A percentile compares a stretch with the other conserved stretches of the same genome.
Evolutionary conservation across 2,797 vertebrate species (phyloP).

Genomic region (Microctenopoma lineatum): DNA sequence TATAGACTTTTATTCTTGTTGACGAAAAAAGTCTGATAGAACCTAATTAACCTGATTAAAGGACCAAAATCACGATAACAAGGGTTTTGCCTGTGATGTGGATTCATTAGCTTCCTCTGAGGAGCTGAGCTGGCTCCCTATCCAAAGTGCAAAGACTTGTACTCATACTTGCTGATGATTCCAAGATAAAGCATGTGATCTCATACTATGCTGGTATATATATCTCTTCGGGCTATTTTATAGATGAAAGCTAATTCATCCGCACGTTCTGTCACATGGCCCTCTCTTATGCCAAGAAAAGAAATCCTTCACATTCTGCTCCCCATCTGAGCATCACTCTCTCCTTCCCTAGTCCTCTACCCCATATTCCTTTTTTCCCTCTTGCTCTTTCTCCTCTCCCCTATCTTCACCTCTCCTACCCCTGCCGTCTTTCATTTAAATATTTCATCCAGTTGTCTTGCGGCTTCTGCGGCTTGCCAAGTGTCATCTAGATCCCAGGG

Average conservation of each 20-base stretch:
- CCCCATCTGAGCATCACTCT: slow-evolving; percentile 41
- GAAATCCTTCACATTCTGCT: slow-evolving; percentile 52
- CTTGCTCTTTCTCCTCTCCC: background rate
- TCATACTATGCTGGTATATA: slow-evolving; percentile 35
- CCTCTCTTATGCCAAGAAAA: slow-evolving; percentile 45
- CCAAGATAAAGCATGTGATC: slow-evolving; percentile 46
- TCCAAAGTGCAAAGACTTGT: slow-evolving; percentile 16
- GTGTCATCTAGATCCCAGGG: slow-evolving; percentile 91
- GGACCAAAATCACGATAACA: background rate
- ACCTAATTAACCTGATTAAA: background rate
- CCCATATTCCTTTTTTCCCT: slow-evolving; percentile 13
- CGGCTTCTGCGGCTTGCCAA: slow-evolving; percentile 86
- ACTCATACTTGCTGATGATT: slow-evolving; percentile 25
- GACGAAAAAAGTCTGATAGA: background rate
- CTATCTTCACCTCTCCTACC: slow-evolving; percentile 46
- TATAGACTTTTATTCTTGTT: background rate
- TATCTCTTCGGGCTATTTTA: slow-evolving; percentile 32
- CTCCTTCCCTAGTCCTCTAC: slow-evolving; percentile 39
- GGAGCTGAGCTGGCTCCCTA: slow-evolving; percentile 8
- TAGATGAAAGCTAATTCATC: slow-evolving; percentile 53
- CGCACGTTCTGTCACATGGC: slow-evolving; percentile 39
- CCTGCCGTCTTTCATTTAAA: slow-evolving; percentile 82
- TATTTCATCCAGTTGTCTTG: slow-evolving; percentile 96
- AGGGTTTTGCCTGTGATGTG: slow-evolving; percentile 4
- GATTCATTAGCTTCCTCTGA: slow-evolving; percentile 11